Percentiles rank a stretch among this genome's conserved stretches.
Evolutionary conservation across 2,888 invertebrate species (phyloP).

Genomic region (Polydrusus pterygomalis): DNA sequence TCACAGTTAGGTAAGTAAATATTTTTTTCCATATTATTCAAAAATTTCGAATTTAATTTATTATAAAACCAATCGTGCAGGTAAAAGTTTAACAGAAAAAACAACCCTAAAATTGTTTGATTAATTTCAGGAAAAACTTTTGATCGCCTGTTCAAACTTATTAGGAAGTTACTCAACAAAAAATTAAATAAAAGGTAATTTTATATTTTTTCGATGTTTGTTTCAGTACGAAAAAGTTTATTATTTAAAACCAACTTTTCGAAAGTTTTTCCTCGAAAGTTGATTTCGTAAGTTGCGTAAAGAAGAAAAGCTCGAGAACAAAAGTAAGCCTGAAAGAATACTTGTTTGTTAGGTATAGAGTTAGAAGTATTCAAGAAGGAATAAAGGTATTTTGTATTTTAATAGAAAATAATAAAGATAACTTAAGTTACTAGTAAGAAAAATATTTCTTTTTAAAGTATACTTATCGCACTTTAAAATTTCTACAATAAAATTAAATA

Average conservation of each 20-base stretch:
- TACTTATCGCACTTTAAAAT: too few species aligned
- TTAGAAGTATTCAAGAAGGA: slow-evolving; percentile 30
- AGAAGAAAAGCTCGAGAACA: slow-evolving; percentile 25
- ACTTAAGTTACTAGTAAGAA: neutral
- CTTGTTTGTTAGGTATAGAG: slow-evolving; percentile 41
- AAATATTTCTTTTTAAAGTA: neutral
- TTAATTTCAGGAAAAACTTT: slow-evolving; percentile 32
- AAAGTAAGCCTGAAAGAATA: slow-evolving; percentile 38
- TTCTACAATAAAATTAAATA: too few species aligned
- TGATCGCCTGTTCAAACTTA: slow-evolving; percentile 45
- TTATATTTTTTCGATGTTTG: slow-evolving; percentile 49
- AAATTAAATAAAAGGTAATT: slow-evolving; percentile 48
- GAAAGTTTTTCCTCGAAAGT: slow-evolving; percentile 23
- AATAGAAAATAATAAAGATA: slow-evolving; percentile 9
- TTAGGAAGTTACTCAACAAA: slow-evolving; percentile 42
- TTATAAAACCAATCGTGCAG: neutral
- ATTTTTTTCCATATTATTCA: neutral
- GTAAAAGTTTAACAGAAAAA: neutral
- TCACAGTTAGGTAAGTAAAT: too few species aligned
- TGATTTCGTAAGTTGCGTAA: slow-evolving; percentile 11
- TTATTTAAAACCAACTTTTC: slow-evolving; percentile 47
- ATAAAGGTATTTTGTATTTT: slow-evolving; percentile 33
- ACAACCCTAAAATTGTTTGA: neutral
- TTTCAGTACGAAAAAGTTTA: slow-evolving; percentile 37
- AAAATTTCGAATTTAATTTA: neutral